Conservation (phyloP, 2,113 vertebrate species). For the Laticauda colubrina region DNA sequence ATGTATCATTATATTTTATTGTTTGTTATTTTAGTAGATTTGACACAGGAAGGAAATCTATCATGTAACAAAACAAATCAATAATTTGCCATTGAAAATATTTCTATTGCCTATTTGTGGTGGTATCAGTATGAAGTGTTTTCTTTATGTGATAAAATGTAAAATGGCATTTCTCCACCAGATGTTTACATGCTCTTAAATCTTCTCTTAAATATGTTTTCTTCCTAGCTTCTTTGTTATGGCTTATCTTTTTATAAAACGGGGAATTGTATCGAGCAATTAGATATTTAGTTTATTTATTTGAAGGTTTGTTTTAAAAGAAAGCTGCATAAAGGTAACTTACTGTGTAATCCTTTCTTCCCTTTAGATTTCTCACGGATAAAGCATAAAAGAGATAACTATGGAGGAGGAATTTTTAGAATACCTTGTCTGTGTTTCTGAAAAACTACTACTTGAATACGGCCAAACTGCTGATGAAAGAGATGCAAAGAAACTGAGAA, state of each 20-base stretch:
- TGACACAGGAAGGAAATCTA: not conserved
- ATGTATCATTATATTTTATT: not conserved
- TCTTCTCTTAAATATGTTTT: not conserved
- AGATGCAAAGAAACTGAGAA: slow-evolving; percentile 38
- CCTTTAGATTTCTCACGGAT: slow-evolving; percentile 55
- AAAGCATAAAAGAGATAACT: slow-evolving; percentile 37
- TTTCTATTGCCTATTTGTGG: not conserved
- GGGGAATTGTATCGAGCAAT: not conserved
- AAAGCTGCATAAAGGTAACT: slow-evolving; percentile 18
- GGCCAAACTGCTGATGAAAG: slow-evolving; percentile 25
- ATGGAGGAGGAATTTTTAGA: slow-evolving; percentile 35
- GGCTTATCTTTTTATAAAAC: not conserved
- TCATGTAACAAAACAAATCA: not conserved
- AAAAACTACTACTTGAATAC: slow-evolving; percentile 37
- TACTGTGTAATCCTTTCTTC: not conserved
- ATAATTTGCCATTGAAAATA: not conserved
- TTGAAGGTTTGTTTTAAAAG: slow-evolving; percentile 21
- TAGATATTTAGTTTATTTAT: not conserved
- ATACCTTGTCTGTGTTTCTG: slow-evolving; percentile 48
- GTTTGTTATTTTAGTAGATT: not conserved
- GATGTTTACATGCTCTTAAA: slow-evolving; percentile 1
- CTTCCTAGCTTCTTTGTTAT: not conserved
- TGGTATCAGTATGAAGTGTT: not conserved
- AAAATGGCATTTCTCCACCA: not conserved
- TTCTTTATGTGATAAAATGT: not conserved